These are phyloP conservation scores for Anoura caudifer DNA, from an alignment of 2,113 vertebrate genomes.

Conservation along the genomic window DNA sequence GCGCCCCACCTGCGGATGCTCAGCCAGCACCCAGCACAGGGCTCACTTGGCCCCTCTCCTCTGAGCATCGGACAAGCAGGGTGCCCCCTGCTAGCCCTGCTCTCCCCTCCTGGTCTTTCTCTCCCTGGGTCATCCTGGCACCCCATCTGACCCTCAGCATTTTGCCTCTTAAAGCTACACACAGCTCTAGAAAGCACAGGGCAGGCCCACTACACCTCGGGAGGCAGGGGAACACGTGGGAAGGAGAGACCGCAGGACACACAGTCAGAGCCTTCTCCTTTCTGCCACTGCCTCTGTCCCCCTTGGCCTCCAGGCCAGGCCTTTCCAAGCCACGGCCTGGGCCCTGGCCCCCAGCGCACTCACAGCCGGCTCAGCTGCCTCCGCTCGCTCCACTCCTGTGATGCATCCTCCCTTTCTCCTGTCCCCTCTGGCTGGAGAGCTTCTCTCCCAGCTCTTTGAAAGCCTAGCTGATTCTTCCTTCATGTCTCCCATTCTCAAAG, in stretches of 20 bases:
- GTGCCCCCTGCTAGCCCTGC: background rate
- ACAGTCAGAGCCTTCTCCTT: too few species aligned
- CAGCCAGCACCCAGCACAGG: background rate
- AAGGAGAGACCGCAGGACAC: too few species aligned
- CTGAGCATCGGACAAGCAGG: background rate
- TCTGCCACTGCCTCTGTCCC: too few species aligned
- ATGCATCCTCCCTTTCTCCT: too few species aligned
- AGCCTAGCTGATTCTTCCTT: background rate
- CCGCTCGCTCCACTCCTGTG: too few species aligned
- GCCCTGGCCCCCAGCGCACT: too few species aligned
- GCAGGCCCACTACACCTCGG: too few species aligned
- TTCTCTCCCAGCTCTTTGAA: background rate
- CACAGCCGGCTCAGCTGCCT: too few species aligned
- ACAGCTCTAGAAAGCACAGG: accelerated
- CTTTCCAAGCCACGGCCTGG: too few species aligned
- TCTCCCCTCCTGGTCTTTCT: background rate
- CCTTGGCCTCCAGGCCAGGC: too few species aligned
- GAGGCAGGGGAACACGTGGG: too few species aligned
- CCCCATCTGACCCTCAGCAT: too few species aligned
- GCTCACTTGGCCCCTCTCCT: background rate
- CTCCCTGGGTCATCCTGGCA: background rate
- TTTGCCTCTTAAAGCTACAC: background rate
- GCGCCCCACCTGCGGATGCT: background rate
- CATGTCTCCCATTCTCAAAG: background rate
- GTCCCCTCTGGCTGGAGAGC: background rate